These are phyloP conservation scores for Spinus pinus DNA, from an alignment of 2,797 vertebrate species.

Conservation along the genomic window DNA sequence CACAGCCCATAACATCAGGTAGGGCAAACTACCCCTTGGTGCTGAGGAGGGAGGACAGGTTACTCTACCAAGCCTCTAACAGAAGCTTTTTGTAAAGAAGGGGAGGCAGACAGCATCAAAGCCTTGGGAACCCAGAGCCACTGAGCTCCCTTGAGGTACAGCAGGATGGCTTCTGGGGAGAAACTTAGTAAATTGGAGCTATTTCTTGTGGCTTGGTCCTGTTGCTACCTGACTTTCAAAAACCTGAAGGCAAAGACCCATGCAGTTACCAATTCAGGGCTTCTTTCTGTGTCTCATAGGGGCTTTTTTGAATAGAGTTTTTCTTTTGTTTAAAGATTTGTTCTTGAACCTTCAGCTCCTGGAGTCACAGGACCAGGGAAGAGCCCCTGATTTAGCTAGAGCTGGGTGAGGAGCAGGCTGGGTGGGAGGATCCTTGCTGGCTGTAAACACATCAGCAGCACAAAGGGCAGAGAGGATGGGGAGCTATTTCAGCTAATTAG, in stretches of 20 bases:
- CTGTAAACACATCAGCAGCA: constrained; percentile 39
- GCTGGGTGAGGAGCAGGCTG: neutral
- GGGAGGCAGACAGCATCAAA: neutral
- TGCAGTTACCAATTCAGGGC: neutral
- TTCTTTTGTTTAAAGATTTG: neutral
- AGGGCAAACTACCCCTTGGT: neutral
- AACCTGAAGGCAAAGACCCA: neutral
- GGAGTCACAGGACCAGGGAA: neutral
- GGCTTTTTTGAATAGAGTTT: neutral
- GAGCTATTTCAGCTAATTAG: constrained; percentile 14
- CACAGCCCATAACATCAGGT: neutral
- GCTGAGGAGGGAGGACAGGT: neutral
- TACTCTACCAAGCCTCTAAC: neutral
- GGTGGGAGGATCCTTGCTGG: neutral
- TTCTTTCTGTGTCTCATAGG: neutral
- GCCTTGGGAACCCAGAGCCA: neutral
- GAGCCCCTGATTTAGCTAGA: neutral
- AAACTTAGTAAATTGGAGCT: neutral
- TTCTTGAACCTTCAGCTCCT: neutral
- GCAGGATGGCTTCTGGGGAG: neutral
- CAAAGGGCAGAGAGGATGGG: constrained; percentile 26
- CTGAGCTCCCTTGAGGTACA: neutral
- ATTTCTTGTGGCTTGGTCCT: neutral
- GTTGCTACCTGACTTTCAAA: neutral
- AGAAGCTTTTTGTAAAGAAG: neutral